Percentiles rank a stretch among this genome's conserved stretches.
Evolutionary conservation across 2,888 invertebrate genomes (phyloP).

Genomic region (Xestobium rufovillosum): DNA sequence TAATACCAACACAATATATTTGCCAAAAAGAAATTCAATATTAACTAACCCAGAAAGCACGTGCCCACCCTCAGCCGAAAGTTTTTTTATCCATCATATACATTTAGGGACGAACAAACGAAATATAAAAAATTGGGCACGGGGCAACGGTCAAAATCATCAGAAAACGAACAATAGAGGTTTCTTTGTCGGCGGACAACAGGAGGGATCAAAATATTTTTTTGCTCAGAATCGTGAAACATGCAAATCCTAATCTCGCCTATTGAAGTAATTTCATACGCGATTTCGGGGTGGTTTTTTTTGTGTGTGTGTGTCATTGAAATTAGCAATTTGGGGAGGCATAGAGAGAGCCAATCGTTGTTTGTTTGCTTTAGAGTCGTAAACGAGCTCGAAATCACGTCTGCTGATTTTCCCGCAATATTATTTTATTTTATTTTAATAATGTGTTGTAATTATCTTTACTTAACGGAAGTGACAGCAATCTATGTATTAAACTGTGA

Average conservation of each 20-base stretch:
- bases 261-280: slow-evolving; percentile 30
- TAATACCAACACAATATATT: slow-evolving; percentile 26
- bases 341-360: too few species aligned
- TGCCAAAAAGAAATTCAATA: slow-evolving; percentile 21
- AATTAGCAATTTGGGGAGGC: too few species aligned
- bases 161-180: slow-evolving; percentile 29
- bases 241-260: slow-evolving; percentile 33
- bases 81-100: too few species aligned
- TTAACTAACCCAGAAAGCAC: slow-evolving; percentile 24
- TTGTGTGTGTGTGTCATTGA: too few species aligned
- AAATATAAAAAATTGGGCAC: slow-evolving; percentile 32
- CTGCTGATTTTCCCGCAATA: too few species aligned
- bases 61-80: slow-evolving; percentile 22
- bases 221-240: slow-evolving; percentile 28
- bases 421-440: too few species aligned
- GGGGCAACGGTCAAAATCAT: slow-evolving; percentile 39
- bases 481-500: too few species aligned
- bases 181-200: slow-evolving; percentile 27
- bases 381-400: too few species aligned
- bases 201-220: slow-evolving; percentile 35
- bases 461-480: too few species aligned
- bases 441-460: too few species aligned
- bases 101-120: slow-evolving; percentile 22
- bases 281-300: slow-evolving; percentile 22
- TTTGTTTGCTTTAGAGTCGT: too few species aligned